A percentile compares a stretch with the other conserved stretches of the same genome.
Conservation (phyloP, 2,113 vertebrate genomes). For the Malurus cyaneus region DNA sequence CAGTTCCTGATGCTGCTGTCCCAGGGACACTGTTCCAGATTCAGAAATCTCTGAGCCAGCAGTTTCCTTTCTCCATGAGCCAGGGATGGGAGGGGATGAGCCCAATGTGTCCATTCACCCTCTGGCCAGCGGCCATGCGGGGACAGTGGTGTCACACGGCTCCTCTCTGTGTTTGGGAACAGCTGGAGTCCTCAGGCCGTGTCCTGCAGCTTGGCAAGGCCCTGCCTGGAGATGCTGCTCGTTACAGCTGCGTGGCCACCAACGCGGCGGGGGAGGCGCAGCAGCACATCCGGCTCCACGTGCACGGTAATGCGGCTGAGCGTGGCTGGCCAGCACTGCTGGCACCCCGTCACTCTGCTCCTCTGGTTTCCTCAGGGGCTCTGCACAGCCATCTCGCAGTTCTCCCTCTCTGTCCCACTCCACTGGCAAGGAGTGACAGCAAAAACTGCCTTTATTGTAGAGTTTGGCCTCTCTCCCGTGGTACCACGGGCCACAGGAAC, state of each 20-base stretch:
- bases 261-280: conserved; percentile 93
- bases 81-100: background rate
- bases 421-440: background rate
- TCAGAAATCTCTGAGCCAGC: background rate
- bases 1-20: background rate
- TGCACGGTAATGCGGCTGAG: conserved; percentile 82
- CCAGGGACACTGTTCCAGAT: background rate
- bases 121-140: background rate
- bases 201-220: conserved; percentile 81
- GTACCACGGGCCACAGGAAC: background rate
- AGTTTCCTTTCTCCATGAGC: background rate
- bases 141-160: background rate
- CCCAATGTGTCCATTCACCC: background rate
- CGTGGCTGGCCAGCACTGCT: background rate
- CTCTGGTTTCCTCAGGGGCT: background rate
- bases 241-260: conserved; percentile 92
- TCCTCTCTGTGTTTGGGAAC: conserved; percentile 67
- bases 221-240: conserved; percentile 84
- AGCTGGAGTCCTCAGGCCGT: conserved; percentile 91
- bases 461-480: background rate
- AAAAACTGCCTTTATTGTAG: background rate
- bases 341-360: background rate
- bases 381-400: background rate
- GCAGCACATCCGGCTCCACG: conserved; percentile 82
- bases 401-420: background rate